phyloP scores from a whole-genome alignment of 2,888 invertebrate genomes.

The Orthosia incerta region DNA sequence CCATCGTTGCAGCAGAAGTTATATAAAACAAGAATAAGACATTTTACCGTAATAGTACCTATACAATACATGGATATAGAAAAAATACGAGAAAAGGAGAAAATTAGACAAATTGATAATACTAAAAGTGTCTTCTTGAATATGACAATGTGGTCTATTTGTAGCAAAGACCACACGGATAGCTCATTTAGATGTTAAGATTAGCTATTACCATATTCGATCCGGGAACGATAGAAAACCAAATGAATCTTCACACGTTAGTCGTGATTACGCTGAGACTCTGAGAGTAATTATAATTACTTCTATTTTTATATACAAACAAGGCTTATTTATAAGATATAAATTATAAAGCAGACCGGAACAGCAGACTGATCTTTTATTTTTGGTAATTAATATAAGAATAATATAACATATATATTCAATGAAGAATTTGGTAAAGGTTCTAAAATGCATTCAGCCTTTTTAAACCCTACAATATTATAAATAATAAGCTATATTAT shows the following conservation, averaged over 20 bases:
- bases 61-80: not conserved
- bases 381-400: not conserved
- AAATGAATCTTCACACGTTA: slow-evolving; percentile 47
- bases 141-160: not conserved
- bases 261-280: slow-evolving; percentile 27
- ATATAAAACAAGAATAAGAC: not conserved
- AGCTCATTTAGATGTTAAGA: slow-evolving; percentile 39
- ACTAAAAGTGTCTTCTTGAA: not conserved
- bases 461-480: no score
- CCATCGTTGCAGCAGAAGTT: not conserved
- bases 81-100: not conserved
- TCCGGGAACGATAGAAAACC: slow-evolving; percentile 47
- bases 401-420: not conserved
- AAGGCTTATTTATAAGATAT: not conserved
- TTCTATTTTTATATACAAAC: slow-evolving; percentile 26
- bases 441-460: no score
- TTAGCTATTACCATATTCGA: slow-evolving; percentile 29
- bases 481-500: not conserved
- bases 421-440: no score
- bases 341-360: no score
- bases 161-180: slow-evolving; percentile 29
- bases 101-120: not conserved
- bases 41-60: no score
- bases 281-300: slow-evolving; percentile 24
- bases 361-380: no score